phyloP scores from a whole-genome alignment of 1,140 invertebrate genomes.

The Marisa cornuarietis region DNA sequence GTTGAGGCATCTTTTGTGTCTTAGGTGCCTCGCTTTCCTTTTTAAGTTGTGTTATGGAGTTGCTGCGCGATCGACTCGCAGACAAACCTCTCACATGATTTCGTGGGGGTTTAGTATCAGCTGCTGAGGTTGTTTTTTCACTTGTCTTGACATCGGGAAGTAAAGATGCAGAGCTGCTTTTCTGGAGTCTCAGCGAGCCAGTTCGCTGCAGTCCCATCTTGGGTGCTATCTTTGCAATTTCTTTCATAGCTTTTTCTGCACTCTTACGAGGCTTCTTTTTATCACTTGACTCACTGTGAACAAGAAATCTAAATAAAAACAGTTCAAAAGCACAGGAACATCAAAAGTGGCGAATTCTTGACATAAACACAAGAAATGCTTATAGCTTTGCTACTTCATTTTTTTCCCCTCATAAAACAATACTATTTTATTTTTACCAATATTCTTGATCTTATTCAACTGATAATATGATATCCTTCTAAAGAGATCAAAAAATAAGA shows the following conservation, averaged over 20 bases:
- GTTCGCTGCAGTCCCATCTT: conserved; percentile 1
- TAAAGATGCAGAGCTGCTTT: conserved; percentile 4
- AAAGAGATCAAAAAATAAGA: not conserved
- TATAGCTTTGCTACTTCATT: no score
- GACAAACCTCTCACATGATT: conserved; percentile 3
- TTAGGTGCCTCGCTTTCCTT: not conserved
- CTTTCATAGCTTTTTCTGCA: conserved; percentile 2
- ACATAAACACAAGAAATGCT: no score
- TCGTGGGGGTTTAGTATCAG: not conserved
- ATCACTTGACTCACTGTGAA: conserved; percentile 9
- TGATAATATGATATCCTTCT: not conserved
- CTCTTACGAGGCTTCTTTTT: conserved; percentile 14
- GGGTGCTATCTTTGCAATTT: not conserved
- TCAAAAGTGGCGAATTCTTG: no score
- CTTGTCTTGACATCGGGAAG: not conserved
- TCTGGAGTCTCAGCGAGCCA: not conserved
- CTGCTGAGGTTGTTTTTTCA: not conserved
- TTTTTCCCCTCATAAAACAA: no score
- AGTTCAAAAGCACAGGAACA: no score
- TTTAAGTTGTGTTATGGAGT: not conserved
- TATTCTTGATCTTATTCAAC: no score
- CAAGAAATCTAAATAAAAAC: conserved; percentile 6
- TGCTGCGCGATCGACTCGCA: not conserved
- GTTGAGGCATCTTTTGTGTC: not conserved
- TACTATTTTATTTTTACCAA: no score